A percentile compares a stretch with the other conserved stretches of the same genome.
phyloP scores from a whole-genome alignment of 1,140 invertebrate genomes.

The Oedothorax gibbosus region DNA sequence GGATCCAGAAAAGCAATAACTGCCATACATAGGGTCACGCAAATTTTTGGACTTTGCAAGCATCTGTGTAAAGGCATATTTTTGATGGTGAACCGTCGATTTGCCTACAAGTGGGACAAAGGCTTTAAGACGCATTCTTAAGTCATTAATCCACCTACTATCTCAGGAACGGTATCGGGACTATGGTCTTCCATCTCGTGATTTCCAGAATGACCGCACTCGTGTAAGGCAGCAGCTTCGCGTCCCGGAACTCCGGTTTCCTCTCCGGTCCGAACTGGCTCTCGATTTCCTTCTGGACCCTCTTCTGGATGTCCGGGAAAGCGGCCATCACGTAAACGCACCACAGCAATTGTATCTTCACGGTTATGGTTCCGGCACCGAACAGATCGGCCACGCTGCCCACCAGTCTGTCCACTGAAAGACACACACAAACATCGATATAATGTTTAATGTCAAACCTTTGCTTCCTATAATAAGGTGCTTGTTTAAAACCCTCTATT shows the following conservation, averaged over 20 bases:
- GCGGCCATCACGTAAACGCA: conserved; percentile 63
- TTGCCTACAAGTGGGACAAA: no score
- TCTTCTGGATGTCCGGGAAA: conserved; percentile 67
- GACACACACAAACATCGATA: background rate
- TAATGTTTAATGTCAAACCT: no score
- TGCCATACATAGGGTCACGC: no score
- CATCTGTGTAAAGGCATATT: no score
- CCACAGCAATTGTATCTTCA: conserved; percentile 66
- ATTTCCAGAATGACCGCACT: conserved; percentile 27
- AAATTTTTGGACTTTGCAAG: no score
- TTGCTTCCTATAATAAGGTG: no score
- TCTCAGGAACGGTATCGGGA: conserved; percentile 3
- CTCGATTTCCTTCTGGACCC: conserved; percentile 74
- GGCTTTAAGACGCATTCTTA: no score
- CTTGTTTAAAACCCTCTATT: no score
- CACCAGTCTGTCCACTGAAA: conserved; percentile 29
- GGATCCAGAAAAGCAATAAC: no score
- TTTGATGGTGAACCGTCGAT: no score
- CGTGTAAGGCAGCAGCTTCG: conserved; percentile 25
- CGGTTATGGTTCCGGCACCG: conserved; percentile 66
- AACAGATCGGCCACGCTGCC: conserved; percentile 62
- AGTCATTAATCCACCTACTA: conserved; percentile 22
- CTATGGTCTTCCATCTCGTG: conserved; percentile 26
- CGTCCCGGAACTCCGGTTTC: conserved; percentile 54
- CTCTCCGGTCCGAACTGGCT: conserved; percentile 68